Evolutionary conservation across 2,113 vertebrate species (phyloP).

Genomic region (Equus quagga): DNA sequence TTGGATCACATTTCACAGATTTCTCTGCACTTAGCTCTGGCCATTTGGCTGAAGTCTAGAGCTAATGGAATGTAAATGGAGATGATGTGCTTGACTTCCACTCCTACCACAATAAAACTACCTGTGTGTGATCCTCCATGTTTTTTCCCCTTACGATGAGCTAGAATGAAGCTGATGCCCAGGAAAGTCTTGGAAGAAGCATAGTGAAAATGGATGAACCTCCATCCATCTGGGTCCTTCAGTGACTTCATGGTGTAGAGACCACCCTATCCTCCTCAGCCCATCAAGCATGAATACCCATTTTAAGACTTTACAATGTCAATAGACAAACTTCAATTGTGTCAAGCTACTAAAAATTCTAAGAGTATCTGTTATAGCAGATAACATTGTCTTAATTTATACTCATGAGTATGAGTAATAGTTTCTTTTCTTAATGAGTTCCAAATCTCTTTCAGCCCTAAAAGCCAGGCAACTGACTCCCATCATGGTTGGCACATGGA

Average conservation of each 20-base stretch:
- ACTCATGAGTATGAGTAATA: background rate
- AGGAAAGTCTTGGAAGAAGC: background rate
- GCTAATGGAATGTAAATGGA: background rate
- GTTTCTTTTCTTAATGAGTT: constrained; percentile 20
- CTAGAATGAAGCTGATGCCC: background rate
- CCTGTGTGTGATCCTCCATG: background rate
- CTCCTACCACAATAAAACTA: background rate
- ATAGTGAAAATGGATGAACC: background rate
- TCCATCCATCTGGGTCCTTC: background rate
- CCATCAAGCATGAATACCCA: background rate
- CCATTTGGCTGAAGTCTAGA: background rate
- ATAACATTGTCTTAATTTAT: background rate
- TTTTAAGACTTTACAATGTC: background rate
- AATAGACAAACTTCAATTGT: background rate
- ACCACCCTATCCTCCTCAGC: background rate
- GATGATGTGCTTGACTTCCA: background rate
- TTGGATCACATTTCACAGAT: background rate
- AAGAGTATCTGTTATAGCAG: background rate
- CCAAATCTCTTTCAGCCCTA: background rate
- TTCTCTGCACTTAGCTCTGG: background rate
- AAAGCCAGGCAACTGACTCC: background rate
- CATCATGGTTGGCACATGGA: background rate
- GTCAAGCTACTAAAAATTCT: background rate
- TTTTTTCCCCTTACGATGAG: background rate
- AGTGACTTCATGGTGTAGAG: background rate